Evolutionary conservation across 2,797 vertebrate species (phyloP), one percentile per base, ranked within the genome.

Genomic region (Poeciliopsis turneri): DNA sequence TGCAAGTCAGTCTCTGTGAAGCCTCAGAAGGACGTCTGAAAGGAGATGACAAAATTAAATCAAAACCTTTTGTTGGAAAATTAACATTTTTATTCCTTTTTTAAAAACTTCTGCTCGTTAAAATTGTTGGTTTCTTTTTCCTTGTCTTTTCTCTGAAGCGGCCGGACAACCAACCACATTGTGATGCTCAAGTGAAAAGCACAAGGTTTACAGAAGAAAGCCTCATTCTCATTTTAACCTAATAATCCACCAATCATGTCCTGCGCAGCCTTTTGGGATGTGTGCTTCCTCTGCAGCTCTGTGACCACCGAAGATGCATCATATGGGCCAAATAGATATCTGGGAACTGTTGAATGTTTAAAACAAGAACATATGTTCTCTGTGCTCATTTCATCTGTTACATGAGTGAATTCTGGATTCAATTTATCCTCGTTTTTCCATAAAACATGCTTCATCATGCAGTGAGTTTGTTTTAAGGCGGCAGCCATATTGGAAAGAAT

Each of bases 91-190:
- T 43, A 69, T 43, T 25, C 23, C 11, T 43, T n/a, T 25, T 69
- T 6, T n/a, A 36, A 45, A 45, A 43, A 45, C 23, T 15, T 43
- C 12, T 69, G 66, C 23, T 45, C 11, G 1, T 61, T 79, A 82
- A 73, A 69, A 23, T 72, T 87, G 12, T 80, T 51, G 76, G 25
- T 36, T 61, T 73, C 51, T 75, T 53, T 72, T 16, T 39, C 10
- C 36, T 16, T 49, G 8, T 64, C 66, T 80, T 28, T 90, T 82
- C 74, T 90, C 88, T 87, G 82, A 77, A 99, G 98, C 97, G 86
- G 97, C 98, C 85, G 98, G 98, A 90, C 98, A 98, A 87, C 98
- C 98, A 72, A 99, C 98, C 88, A 99, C 97, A 6, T 97, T 99
- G 97, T 99, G 97, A 99, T 83, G 81, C 73, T 88, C 86, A 78